A percentile compares a stretch with the other conserved stretches of the same genome.
Conservation (phyloP, 1,140 invertebrate genomes). For the Papilio aristodemus region DNA sequence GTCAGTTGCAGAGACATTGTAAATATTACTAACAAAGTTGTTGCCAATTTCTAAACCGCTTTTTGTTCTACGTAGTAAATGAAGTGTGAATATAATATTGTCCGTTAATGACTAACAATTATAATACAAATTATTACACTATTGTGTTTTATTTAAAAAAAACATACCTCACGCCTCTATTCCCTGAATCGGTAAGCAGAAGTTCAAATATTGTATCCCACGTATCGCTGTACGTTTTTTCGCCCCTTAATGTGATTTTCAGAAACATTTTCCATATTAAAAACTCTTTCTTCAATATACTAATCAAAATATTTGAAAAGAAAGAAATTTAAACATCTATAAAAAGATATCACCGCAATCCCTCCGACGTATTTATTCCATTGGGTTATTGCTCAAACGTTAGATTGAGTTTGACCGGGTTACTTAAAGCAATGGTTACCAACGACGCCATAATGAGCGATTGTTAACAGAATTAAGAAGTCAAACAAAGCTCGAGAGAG, state of each 20-base stretch:
- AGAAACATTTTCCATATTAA: background rate
- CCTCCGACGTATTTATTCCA: background rate
- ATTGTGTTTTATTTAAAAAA: too few species aligned
- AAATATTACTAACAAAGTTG: constrained; percentile 21
- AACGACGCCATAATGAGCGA: constrained; percentile 58
- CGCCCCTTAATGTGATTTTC: too few species aligned
- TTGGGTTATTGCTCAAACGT: constrained; percentile 1
- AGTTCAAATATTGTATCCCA: too few species aligned
- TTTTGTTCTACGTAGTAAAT: background rate
- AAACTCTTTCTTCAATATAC: background rate
- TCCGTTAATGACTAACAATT: constrained; percentile 4
- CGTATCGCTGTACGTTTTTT: too few species aligned
- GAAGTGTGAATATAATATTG: constrained; percentile 12
- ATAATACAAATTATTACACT: background rate
- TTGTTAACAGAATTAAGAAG: constrained; percentile 74
- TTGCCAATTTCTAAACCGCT: constrained; percentile 19
- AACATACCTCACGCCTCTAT: too few species aligned
- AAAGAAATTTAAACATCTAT: background rate
- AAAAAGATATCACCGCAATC: background rate
- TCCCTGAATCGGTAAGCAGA: too few species aligned
- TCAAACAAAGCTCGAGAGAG: constrained; percentile 48
- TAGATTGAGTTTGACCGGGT: constrained; percentile 16
- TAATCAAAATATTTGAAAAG: background rate
- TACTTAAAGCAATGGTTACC: constrained; percentile 43
- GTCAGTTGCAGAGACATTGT: constrained; percentile 24